Evolutionary conservation across 2,797 vertebrate genomes (phyloP).

Genomic region (Gymnoscopelus microlampas): DNA sequence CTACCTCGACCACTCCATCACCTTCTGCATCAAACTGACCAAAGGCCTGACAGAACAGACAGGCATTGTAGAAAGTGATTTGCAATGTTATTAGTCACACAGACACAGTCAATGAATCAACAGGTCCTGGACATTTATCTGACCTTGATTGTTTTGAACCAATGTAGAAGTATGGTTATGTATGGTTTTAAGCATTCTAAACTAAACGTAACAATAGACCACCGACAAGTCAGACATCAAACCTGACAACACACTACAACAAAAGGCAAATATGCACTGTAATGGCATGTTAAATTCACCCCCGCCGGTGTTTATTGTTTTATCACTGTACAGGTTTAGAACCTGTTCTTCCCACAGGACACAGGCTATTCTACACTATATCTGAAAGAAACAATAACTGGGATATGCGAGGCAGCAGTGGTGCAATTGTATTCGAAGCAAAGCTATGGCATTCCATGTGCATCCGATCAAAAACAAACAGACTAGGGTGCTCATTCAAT

Average conservation of each 20-base stretch:
- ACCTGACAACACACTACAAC: too few species aligned
- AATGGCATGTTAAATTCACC: too few species aligned
- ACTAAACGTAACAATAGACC: too few species aligned
- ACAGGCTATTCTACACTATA: too few species aligned
- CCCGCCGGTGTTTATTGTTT: too few species aligned
- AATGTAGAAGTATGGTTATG: too few species aligned
- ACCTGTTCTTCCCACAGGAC: background rate
- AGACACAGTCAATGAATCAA: constrained; percentile 11
- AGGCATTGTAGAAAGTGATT: background rate
- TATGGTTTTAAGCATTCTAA: too few species aligned
- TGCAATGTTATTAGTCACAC: background rate
- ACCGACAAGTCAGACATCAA: too few species aligned
- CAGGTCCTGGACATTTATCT: background rate
- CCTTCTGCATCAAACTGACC: constrained; percentile 97
- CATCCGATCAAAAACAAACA: constrained; percentile 44
- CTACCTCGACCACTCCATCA: constrained; percentile 93
- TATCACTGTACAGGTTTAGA: too few species aligned
- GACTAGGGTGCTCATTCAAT: constrained; percentile 41
- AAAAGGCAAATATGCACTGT: too few species aligned
- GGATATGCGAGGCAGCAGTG: background rate
- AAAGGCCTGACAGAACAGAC: constrained; percentile 84
- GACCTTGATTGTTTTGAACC: too few species aligned
- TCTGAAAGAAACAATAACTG: background rate
- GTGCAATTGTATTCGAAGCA: constrained; percentile 9
- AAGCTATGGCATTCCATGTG: constrained; percentile 30